phyloP scores from a whole-genome alignment of 37 sponge, comb jelly and placozoan genomes.

The Spongia lamella region DNA sequence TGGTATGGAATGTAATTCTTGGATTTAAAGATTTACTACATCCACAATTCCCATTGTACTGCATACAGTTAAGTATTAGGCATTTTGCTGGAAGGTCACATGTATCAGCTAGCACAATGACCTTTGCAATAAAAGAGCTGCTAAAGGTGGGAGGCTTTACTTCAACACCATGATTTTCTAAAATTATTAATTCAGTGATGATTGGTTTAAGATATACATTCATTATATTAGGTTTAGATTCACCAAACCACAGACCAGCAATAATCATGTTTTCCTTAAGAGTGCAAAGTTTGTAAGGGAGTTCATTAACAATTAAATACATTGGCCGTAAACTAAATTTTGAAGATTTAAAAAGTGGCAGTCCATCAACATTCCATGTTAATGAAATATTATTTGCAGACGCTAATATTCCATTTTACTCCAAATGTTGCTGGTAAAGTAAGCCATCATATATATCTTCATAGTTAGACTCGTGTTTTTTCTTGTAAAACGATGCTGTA shows the following conservation, averaged over 20 bases:
- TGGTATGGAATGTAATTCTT: neutral
- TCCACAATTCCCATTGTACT: slow-evolving; percentile 7
- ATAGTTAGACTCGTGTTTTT: neutral
- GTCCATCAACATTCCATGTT: slow-evolving; percentile 11
- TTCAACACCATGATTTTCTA: neutral
- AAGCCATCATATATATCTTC: slow-evolving; percentile 1
- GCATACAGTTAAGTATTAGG: neutral
- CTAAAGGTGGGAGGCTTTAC: too few relatives aligned
- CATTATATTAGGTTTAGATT: slow-evolving; percentile 5
- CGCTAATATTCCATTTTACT: neutral
- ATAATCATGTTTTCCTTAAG: slow-evolving; percentile 7
- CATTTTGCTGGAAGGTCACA: slow-evolving; percentile 7
- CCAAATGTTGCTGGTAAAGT: neutral
- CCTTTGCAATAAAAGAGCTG: too few relatives aligned
- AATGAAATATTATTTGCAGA: neutral
- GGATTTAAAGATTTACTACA: slow-evolving; percentile 1
- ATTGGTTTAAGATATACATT: slow-evolving; percentile 4
- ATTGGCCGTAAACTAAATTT: slow-evolving; percentile 2
- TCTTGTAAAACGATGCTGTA: too few relatives aligned
- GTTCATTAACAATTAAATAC: slow-evolving; percentile 10
- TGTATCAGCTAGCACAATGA: neutral
- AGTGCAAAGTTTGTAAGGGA: slow-evolving; percentile 4
- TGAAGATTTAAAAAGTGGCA: slow-evolving; percentile 9
- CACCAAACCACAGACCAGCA: slow-evolving; percentile 8
- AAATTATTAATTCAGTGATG: neutral